Evolutionary conservation across 2,113 vertebrate species (phyloP).

Genomic region (Corapipo altera): DNA sequence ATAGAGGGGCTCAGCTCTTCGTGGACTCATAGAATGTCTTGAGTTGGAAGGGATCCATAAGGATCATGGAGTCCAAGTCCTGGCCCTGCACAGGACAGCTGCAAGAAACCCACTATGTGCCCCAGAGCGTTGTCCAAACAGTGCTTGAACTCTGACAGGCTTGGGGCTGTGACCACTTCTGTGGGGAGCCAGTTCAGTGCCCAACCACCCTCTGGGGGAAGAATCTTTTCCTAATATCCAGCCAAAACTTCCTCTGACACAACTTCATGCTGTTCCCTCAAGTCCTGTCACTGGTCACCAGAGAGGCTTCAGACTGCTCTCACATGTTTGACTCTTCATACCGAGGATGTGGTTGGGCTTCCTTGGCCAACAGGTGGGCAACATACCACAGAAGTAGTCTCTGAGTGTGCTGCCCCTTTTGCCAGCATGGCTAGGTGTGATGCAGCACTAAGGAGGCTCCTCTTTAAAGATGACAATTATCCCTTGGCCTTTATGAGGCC

Average conservation of each 20-base stretch:
- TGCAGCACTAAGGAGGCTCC: not conserved
- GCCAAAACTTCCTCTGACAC: not conserved
- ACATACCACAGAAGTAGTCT: not conserved
- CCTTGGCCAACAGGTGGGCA: not conserved
- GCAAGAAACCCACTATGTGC: not conserved
- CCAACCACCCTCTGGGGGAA: fast-evolving
- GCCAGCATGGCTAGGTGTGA: fast-evolving
- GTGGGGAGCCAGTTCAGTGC: not conserved
- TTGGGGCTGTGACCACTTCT: no score
- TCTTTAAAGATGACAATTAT: not conserved
- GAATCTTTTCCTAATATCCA: not conserved
- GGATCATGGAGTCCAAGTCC: not conserved
- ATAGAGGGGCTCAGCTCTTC: not conserved
- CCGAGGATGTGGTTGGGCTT: not conserved
- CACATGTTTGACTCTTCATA: not conserved
- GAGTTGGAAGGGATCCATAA: not conserved
- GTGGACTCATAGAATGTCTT: not conserved
- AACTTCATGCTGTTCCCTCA: fast-evolving
- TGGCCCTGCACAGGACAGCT: no score
- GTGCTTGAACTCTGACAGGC: not conserved
- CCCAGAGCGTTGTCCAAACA: not conserved
- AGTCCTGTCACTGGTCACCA: not conserved
- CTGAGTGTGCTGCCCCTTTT: not conserved
- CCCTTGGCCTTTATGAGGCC: not conserved
- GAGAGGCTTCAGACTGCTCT: not conserved